Evolutionary conservation across 1,140 invertebrate species (phyloP), one percentile per base, ranked within the genome.

Genomic region (Drosophila guanche): DNA sequence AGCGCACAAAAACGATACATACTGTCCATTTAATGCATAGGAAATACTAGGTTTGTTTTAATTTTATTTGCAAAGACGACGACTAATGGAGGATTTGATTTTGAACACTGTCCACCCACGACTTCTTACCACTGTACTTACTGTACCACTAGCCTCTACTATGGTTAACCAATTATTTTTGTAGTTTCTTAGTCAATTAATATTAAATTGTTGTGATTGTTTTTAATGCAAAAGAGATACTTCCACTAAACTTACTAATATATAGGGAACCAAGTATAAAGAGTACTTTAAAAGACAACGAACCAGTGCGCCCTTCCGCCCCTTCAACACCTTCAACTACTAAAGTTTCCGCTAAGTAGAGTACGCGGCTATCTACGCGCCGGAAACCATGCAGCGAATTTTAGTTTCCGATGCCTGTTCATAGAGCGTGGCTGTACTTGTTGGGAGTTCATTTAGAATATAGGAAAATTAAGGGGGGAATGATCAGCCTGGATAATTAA

Each of bases 11-110:
- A 85, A 42, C 33, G 51, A 70, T 66, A 66, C 70, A 58, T 53
- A 68, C 57, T 59, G 22, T 59, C 46, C 23, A 67, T 60, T 50
- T 88, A 86, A 65, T 78, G 75, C 69, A 83, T 79, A 83, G 75
- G 65, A 84, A 62, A 72, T 60, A 79, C 78, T 68, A 89, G 83
- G 84, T 79, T 79, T 79, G 79, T 89, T 88, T 88, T 88, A 76
- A 86, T 88, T 79, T 79, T 84, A 79, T 83, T 65, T 55, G 60
- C 74, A 79, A 79, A 72, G 41, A 69, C 75, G 79, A 90, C 89
- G 90, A 91, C 90, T 91, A 91, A 91, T 90, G 90, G 90, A 91
- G 90, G 81, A 91, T 90, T 91, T 91, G 90, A 89, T 77, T 78
- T 84, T 79, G 57, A 70, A 56, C 65, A 61, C 69, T 85, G 60